phyloP scores from a whole-genome alignment of 2,888 invertebrate species.

The Fragum whitleyi region DNA sequence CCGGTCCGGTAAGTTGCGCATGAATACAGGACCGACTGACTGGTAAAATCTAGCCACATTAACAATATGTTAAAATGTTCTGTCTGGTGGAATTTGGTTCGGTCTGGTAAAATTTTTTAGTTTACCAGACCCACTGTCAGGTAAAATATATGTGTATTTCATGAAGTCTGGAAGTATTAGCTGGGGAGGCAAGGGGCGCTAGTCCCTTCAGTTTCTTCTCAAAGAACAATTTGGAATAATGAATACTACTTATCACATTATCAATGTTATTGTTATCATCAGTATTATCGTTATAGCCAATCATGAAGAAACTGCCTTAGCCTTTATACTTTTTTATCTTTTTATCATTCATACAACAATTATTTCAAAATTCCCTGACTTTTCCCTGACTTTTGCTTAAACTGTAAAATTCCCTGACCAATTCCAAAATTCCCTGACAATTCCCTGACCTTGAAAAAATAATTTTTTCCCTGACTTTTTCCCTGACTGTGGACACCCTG shows the following conservation, averaged over 20 bases:
- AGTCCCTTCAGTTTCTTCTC: conserved; percentile 39
- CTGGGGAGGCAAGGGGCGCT: conserved; percentile 46
- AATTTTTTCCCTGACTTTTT: conserved; percentile 14
- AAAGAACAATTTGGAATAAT: conserved; percentile 14
- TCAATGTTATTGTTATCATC: conserved; percentile 5
- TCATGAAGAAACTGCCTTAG: conserved; percentile 17
- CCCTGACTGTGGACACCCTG: conserved; percentile 14
- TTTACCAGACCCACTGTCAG: too few species aligned
- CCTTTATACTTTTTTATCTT: conserved; percentile 2
- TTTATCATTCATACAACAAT: background rate
- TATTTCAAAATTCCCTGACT: conserved; percentile 22
- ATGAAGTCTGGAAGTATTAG: conserved; percentile 21
- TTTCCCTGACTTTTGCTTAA: conserved; percentile 7
- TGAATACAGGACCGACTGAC: too few species aligned
- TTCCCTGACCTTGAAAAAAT: conserved; percentile 18
- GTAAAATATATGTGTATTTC: background rate
- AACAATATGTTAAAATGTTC: too few species aligned
- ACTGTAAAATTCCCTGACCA: conserved; percentile 7
- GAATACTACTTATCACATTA: conserved; percentile 10
- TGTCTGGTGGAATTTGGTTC: too few species aligned
- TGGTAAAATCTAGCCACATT: too few species aligned
- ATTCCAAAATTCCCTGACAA: conserved; percentile 23
- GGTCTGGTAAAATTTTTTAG: too few species aligned
- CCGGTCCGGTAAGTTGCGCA: too few species aligned
- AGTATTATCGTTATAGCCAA: conserved; percentile 22